These are phyloP conservation scores for Pangasius djambal DNA, from an alignment of 2,797 vertebrate species.

Conservation along the genomic window DNA sequence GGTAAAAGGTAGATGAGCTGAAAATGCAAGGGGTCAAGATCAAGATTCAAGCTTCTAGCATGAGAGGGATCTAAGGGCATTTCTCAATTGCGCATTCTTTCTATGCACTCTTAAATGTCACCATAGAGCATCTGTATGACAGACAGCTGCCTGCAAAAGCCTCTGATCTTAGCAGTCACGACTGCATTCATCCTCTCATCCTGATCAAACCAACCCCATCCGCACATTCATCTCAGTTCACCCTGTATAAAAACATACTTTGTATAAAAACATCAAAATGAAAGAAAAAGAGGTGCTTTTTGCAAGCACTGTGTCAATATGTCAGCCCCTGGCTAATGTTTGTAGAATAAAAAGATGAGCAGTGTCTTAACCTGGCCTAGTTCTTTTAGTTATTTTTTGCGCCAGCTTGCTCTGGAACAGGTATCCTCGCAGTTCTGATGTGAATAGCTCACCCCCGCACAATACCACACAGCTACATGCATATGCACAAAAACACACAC, in stretches of 20 bases:
- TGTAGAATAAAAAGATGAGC: neutral
- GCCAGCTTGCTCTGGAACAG: constrained; percentile 31
- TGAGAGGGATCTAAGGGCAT: neutral
- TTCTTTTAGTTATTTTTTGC: constrained; percentile 9
- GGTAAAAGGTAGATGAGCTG: neutral
- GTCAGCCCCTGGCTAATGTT: constrained; percentile 18
- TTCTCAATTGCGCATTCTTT: constrained; percentile 9
- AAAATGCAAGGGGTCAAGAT: constrained; percentile 25
- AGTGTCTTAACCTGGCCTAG: constrained; percentile 6
- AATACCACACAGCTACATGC: neutral
- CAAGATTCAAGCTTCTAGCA: constrained; percentile 19
- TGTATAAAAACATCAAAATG: constrained; percentile 34
- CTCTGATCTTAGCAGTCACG: neutral
- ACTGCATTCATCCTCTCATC: neutral
- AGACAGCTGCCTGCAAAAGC: constrained; percentile 27
- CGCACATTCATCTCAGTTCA: constrained; percentile 34
- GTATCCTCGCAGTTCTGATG: neutral
- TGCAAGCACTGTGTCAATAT: constrained; percentile 30
- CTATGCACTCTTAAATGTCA: neutral
- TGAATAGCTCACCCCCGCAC: neutral
- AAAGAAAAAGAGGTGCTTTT: constrained; percentile 25
- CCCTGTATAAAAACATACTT: constrained; percentile 27
- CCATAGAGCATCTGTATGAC: neutral
- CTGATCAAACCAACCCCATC: constrained; percentile 1
- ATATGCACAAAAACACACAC: neutral